These are phyloP conservation scores for Rotaria magnacalcarata DNA, from an alignment of 2,888 invertebrate genomes.

Conservation along the genomic window DNA sequence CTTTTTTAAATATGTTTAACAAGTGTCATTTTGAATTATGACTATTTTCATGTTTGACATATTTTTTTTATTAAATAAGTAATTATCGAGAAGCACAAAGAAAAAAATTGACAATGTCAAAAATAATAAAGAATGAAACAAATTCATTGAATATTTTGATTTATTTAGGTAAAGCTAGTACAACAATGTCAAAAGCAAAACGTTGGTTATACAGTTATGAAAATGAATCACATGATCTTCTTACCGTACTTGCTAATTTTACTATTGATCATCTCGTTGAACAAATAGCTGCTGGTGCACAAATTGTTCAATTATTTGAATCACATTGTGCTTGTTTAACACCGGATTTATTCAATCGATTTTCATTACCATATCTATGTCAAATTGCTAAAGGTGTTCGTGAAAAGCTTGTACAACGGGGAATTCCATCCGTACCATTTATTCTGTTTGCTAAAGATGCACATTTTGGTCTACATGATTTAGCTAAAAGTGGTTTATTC, in stretches of 20 bases:
- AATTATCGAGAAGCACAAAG: too few relatives aligned
- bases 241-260: constrained; percentile 73
- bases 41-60: too few relatives aligned
- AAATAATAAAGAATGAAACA: too few relatives aligned
- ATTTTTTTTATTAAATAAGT: too few relatives aligned
- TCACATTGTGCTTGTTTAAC: constrained; percentile 85
- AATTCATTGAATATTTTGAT: too few relatives aligned
- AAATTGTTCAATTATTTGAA: constrained; percentile 81
- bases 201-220: constrained; percentile 78
- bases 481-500: constrained; percentile 62
- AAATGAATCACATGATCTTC: constrained; percentile 70
- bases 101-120: too few relatives aligned
- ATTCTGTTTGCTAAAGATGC: constrained; percentile 84
- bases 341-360: constrained; percentile 71
- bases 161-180: background rate
- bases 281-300: constrained; percentile 68
- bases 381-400: constrained; percentile 72
- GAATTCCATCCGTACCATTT: constrained; percentile 75
- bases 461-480: constrained; percentile 75
- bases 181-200: constrained; percentile 80
- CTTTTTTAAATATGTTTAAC: too few relatives aligned
- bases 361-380: constrained; percentile 73
- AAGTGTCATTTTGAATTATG: too few relatives aligned
- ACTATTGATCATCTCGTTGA: constrained; percentile 83
- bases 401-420: constrained; percentile 65